Conservation (phyloP, 1,140 invertebrate genomes). For the Sinonovacula constricta region DNA sequence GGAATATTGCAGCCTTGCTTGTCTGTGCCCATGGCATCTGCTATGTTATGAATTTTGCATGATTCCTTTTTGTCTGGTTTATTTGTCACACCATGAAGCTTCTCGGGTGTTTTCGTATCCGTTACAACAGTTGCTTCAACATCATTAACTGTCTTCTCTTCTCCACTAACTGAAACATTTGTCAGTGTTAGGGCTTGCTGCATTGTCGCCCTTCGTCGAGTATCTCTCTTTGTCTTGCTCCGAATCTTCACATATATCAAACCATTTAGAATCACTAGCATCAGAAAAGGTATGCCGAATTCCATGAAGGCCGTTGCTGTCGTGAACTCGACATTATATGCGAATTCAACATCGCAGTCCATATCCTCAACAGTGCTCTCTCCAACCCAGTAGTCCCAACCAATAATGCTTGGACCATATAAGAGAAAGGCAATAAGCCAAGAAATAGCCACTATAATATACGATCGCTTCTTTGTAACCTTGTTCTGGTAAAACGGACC, state of each 20-base stretch:
- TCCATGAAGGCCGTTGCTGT: conserved; percentile 58
- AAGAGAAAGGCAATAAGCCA: conserved; percentile 60
- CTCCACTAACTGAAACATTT: too few species aligned
- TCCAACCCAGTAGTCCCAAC: conserved; percentile 63
- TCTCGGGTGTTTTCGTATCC: too few species aligned
- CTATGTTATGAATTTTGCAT: conserved; percentile 1
- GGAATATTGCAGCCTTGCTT: background rate
- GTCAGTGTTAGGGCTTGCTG: background rate
- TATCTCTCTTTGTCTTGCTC: background rate
- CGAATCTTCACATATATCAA: conserved; percentile 60
- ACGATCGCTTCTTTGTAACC: conserved; percentile 47
- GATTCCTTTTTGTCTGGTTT: background rate
- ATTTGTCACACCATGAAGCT: too few species aligned
- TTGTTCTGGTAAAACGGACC: conserved; percentile 54
- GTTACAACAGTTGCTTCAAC: too few species aligned
- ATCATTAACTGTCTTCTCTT: too few species aligned
- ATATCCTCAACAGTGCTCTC: conserved; percentile 25
- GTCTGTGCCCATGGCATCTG: background rate
- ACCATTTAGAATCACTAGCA: conserved; percentile 52
- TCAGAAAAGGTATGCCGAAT: conserved; percentile 59
- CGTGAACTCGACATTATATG: conserved; percentile 53
- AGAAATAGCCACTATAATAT: conserved; percentile 45
- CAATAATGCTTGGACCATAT: conserved; percentile 66
- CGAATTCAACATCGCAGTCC: conserved; percentile 67
- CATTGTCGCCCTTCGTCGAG: too few species aligned